Conservation (phyloP, 1,140 invertebrate species). For the Linepithema humile region DNA sequence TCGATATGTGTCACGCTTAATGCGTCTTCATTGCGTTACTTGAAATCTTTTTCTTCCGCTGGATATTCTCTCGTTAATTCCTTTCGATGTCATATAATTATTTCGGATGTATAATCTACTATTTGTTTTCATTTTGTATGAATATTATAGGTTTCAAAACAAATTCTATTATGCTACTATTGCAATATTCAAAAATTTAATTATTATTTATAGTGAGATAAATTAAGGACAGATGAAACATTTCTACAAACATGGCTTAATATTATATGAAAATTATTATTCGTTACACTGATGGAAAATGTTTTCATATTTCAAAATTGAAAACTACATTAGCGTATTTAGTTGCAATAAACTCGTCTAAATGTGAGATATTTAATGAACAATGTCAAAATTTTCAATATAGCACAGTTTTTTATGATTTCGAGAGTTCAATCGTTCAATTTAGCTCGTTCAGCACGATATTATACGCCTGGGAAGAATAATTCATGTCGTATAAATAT, state of each 20-base stretch:
- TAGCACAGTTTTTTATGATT: constrained; percentile 10
- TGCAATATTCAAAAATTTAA: neutral
- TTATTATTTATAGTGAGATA: neutral
- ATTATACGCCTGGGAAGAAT: constrained; percentile 23
- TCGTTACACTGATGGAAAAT: neutral
- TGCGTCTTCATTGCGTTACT: neutral
- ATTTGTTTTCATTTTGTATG: no score
- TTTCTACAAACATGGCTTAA: neutral
- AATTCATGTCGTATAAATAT: constrained; percentile 35
- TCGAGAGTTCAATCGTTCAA: constrained; percentile 1
- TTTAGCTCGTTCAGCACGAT: neutral
- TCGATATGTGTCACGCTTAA: neutral
- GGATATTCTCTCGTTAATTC: neutral
- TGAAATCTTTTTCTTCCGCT: neutral
- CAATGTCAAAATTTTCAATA: constrained; percentile 19
- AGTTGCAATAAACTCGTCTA: neutral
- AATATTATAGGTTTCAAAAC: neutral
- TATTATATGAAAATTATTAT: neutral
- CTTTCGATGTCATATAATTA: neutral
- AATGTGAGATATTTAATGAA: constrained; percentile 1
- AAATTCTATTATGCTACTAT: neutral
- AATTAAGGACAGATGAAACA: neutral
- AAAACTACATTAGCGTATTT: neutral
- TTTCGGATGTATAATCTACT: no score
- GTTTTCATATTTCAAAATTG: neutral